Evolutionary conservation across 2,113 vertebrate genomes (phyloP).

Genomic region (Azemiops feae): DNA sequence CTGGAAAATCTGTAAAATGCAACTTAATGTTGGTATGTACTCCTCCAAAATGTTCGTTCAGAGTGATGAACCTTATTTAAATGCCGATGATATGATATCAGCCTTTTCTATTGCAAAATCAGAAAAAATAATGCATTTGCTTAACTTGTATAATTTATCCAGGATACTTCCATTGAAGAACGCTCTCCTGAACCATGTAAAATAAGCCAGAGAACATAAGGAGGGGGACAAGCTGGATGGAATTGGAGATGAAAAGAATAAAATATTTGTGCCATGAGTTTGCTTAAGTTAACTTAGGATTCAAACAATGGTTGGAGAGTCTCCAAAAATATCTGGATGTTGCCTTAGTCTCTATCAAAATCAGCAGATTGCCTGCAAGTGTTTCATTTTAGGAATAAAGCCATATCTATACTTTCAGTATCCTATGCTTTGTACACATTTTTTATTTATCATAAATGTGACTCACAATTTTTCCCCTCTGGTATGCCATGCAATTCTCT

Average conservation of each 20-base stretch:
- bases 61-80: background rate
- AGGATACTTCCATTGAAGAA: background rate
- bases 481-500: background rate
- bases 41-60: background rate
- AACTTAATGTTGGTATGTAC: background rate
- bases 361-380: background rate
- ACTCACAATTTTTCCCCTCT: background rate
- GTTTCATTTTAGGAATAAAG: background rate
- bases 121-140: background rate
- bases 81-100: background rate
- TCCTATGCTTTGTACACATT: background rate
- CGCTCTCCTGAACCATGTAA: background rate
- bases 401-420: background rate
- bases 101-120: background rate
- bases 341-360: background rate
- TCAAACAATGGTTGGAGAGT: background rate
- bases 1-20: background rate
- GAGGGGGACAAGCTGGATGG: background rate
- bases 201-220: background rate
- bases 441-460: slow-evolving; percentile 1
- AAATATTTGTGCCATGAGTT: background rate
- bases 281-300: background rate
- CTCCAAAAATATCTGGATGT: background rate
- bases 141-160: background rate
- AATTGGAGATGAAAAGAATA: background rate